Conservation (phyloP, 1,140 invertebrate species). For the Glossosoma conforme region DNA sequence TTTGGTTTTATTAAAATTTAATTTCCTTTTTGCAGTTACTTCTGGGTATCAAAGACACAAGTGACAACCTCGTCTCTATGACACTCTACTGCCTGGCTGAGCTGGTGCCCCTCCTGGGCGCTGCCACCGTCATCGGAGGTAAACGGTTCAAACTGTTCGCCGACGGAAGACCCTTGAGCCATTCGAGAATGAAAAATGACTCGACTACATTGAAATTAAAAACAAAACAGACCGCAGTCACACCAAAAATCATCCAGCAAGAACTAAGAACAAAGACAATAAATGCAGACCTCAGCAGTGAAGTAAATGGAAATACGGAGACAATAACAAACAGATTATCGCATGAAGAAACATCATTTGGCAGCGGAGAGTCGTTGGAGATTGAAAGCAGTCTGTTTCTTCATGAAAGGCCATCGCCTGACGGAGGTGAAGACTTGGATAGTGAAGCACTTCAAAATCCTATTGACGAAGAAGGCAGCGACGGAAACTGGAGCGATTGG, state of each 20-base stretch:
- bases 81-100: constrained; percentile 75
- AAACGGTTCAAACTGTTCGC: constrained; percentile 74
- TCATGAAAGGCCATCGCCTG: constrained; percentile 70
- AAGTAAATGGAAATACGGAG: background rate
- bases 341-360: constrained; percentile 34
- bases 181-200: constrained; percentile 26
- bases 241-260: background rate
- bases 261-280: constrained; percentile 4
- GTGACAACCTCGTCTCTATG: constrained; percentile 71
- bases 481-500: constrained; percentile 73
- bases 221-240: constrained; percentile 6
- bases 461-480: constrained; percentile 31
- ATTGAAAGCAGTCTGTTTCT: constrained; percentile 47
- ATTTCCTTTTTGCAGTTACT: constrained; percentile 56
- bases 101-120: constrained; percentile 75
- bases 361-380: constrained; percentile 31
- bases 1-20: background rate
- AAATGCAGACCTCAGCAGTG: background rate
- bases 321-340: background rate
- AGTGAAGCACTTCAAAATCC: constrained; percentile 42
- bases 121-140: constrained; percentile 73
- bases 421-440: constrained; percentile 71
- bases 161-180: constrained; percentile 64
- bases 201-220: constrained; percentile 18
- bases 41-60: constrained; percentile 75